Evolutionary conservation across 2,888 invertebrate genomes (phyloP).

Genomic region (Eupithecia subfuscata): DNA sequence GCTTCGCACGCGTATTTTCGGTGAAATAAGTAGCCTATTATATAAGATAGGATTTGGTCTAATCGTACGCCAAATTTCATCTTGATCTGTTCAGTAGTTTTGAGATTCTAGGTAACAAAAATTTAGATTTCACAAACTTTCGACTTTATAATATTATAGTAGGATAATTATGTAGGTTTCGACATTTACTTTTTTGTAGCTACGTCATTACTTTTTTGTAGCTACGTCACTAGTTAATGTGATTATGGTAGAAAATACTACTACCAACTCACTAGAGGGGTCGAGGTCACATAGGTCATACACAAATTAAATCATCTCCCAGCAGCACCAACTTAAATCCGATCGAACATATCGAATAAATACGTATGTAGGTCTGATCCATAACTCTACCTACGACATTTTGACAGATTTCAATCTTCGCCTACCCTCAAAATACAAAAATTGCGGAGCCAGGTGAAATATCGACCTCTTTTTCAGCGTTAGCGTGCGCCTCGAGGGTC

Average conservation of each 20-base stretch:
- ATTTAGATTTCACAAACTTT: too few relatives aligned
- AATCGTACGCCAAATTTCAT: too few relatives aligned
- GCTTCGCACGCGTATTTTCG: too few relatives aligned
- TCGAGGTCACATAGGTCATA: neutral
- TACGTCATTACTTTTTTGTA: neutral
- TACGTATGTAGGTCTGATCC: neutral
- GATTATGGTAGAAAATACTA: neutral
- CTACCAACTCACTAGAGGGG: neutral
- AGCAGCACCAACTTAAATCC: neutral
- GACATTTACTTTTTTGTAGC: too few relatives aligned
- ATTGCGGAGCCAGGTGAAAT: slow-evolving; percentile 51
- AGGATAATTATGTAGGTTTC: too few relatives aligned
- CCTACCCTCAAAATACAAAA: slow-evolving; percentile 44
- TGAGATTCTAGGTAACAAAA: too few relatives aligned
- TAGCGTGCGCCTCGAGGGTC: slow-evolving; percentile 51
- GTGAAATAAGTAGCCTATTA: too few relatives aligned
- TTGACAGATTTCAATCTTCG: slow-evolving; percentile 5
- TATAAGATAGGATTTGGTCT: too few relatives aligned
- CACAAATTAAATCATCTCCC: neutral
- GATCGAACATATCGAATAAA: too few relatives aligned
- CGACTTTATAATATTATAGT: too few relatives aligned
- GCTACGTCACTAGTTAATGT: neutral
- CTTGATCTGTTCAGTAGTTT: too few relatives aligned
- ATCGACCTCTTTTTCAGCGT: slow-evolving; percentile 59
- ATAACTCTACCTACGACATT: slow-evolving; percentile 5